A percentile compares a stretch with the other conserved stretches of the same genome.
These are phyloP conservation scores for Diphyllodes magnificus DNA, from an alignment of 2,113 vertebrate species.

Conservation along the genomic window DNA sequence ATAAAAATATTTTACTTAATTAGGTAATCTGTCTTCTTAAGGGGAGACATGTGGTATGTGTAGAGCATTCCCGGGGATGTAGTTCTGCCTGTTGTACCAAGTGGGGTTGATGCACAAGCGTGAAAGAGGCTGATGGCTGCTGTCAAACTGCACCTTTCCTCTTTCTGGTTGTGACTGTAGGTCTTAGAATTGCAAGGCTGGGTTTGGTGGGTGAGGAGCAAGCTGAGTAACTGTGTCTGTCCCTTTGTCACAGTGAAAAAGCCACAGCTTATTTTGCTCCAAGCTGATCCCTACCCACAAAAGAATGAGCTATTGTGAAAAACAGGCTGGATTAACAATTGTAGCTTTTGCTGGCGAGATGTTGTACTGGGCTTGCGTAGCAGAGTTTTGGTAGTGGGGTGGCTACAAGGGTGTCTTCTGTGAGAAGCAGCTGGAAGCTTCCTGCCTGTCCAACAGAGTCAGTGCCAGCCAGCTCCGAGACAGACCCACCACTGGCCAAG, in stretches of 20 bases:
- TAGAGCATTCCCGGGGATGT: neutral
- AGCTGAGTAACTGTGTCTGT: neutral
- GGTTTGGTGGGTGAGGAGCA: neutral
- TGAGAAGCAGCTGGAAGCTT: neutral
- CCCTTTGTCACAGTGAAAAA: neutral
- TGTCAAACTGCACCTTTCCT: neutral
- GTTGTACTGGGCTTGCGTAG: neutral
- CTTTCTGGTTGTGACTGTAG: neutral
- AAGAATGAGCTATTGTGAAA: neutral
- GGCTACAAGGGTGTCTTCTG: neutral
- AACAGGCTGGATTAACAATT: neutral
- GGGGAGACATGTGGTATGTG: rapidly evolving
- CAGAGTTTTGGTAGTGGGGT: neutral
- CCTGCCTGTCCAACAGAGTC: rapidly evolving
- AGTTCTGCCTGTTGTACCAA: neutral
- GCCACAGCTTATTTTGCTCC: neutral
- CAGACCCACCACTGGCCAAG: neutral
- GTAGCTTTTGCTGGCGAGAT: neutral
- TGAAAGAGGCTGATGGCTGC: neutral
- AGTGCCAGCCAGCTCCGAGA: neutral
- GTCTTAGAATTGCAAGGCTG: neutral
- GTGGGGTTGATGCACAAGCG: neutral
- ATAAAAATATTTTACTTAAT: neutral
- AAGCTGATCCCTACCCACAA: neutral
- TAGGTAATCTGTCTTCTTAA: neutral